Percentiles rank a stretch among this genome's conserved stretches.
phyloP scores from a whole-genome alignment of 2,113 vertebrate species.

The Archocentrus centrarchus region DNA sequence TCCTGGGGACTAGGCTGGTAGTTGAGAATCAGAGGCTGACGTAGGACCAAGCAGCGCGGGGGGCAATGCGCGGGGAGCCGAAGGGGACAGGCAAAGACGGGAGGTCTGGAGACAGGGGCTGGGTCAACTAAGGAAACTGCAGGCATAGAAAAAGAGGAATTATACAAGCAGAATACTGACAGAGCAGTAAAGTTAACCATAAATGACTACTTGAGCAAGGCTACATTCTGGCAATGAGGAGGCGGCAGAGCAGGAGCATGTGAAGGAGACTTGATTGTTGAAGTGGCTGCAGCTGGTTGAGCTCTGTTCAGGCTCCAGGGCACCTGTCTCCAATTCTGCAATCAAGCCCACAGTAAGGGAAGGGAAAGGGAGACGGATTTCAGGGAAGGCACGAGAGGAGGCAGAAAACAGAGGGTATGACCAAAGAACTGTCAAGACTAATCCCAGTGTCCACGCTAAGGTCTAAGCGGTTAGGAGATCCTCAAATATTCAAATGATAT shows the following conservation, averaged over 20 bases:
- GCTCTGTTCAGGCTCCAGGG: background rate
- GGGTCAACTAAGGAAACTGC: conserved; percentile 6
- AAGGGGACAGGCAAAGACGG: background rate
- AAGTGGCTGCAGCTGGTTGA: conserved; percentile 15
- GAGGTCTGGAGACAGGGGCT: background rate
- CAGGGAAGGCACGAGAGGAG: background rate
- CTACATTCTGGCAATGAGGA: conserved; percentile 9
- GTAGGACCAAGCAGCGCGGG: background rate
- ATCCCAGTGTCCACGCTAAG: background rate
- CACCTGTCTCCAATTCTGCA: conserved; percentile 17
- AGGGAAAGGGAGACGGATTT: background rate
- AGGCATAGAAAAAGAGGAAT: conserved; percentile 2
- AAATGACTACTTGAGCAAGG: conserved; percentile 13
- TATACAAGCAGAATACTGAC: conserved; percentile 4
- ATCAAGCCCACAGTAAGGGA: background rate
- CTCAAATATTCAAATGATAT: background rate
- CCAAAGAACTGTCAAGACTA: background rate
- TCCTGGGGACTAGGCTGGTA: background rate
- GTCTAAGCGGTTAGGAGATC: background rate
- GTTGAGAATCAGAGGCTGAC: background rate
- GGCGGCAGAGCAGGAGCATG: background rate
- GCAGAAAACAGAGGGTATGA: background rate
- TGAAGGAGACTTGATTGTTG: conserved; percentile 15
- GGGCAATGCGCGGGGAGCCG: background rate
- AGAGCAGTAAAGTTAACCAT: conserved; percentile 8